Base-by-base conservation (phyloP, 2,113 vertebrate genomes). In the Lophura nycthemera region DNA sequence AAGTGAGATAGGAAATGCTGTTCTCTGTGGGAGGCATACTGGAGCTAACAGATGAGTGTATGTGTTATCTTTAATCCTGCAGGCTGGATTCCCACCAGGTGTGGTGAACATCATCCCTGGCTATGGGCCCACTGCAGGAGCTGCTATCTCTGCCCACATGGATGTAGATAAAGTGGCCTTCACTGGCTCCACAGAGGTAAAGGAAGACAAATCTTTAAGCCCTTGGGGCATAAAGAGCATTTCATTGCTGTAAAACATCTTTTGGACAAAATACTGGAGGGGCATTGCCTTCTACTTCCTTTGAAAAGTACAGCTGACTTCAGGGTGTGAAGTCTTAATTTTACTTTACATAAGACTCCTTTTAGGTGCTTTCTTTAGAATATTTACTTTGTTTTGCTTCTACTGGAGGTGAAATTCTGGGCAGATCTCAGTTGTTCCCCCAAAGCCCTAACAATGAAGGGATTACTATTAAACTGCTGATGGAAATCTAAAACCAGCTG, bases 51-150 rank as follows among this genome's bases (percentile, higher is more conserved):
- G 70, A 7, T 30, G 38, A 45, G 47, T 38, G 59, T 4, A 10
- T 40, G 45, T 11, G 79, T 11, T 2, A 30, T 32, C 54, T 19
- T 32, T 67, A 63, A 48, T 38, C 17, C 6, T 42, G 3, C 92
- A 99, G 99, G 99, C 99, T 27, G 99, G 99, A 34, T 99, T 99
- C 75, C 99, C 99, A 11, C 98, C 99, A 12, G 99, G 99, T 0
- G 99, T 99, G 72, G 99, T 99, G 92, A 99, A 99, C 71, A 98
- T 99, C 75, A n/a, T 99, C 93, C 96, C 99, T 8, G 99, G 99
- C 54, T 98, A 98, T 17, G 99, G 99, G 5, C 98, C 98, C 30
- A 98, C 99, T 0, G 99, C 99, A 1, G 99, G 99, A 1, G 99
- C 99, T 27, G 99, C 99, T 93, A 98, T 99, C 6, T 97, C 99